These are phyloP conservation scores for Pristionchus entomophagus DNA, from an alignment of 2,888 invertebrate genomes.

Conservation along the genomic window DNA sequence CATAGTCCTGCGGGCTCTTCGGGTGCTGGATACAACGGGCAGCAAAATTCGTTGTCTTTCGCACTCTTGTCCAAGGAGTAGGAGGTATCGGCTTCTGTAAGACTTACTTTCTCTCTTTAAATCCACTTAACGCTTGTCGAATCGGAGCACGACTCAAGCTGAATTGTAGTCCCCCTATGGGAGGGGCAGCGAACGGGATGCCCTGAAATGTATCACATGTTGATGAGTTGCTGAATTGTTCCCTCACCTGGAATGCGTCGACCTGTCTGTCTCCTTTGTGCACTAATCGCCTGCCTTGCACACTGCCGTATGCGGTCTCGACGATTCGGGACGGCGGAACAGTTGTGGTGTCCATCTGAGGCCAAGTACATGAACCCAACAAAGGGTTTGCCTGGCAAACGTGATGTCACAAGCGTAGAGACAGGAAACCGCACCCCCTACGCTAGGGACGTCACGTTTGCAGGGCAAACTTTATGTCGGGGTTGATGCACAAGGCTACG, in stretches of 20 bases:
- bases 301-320: background rate
- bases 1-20: slow-evolving; percentile 30
- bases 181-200: background rate
- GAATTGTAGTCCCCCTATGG: background rate
- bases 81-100: background rate
- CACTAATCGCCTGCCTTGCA: background rate
- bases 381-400: too few relatives aligned
- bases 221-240: background rate
- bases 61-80: background rate
- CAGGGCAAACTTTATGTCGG: too few relatives aligned
- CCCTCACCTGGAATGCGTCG: background rate
- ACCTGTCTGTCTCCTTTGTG: background rate
- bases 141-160: background rate
- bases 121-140: background rate
- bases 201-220: background rate
- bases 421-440: too few relatives aligned
- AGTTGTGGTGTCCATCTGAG: background rate
- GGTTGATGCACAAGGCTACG: too few relatives aligned
- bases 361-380: background rate
- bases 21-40: background rate
- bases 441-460: too few relatives aligned
- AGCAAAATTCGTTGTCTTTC: background rate
- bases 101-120: background rate
- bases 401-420: too few relatives aligned
- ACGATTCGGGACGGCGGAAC: background rate